phyloP scores from a whole-genome alignment of 2,113 vertebrate genomes.

The Crotalus tigris region DNA sequence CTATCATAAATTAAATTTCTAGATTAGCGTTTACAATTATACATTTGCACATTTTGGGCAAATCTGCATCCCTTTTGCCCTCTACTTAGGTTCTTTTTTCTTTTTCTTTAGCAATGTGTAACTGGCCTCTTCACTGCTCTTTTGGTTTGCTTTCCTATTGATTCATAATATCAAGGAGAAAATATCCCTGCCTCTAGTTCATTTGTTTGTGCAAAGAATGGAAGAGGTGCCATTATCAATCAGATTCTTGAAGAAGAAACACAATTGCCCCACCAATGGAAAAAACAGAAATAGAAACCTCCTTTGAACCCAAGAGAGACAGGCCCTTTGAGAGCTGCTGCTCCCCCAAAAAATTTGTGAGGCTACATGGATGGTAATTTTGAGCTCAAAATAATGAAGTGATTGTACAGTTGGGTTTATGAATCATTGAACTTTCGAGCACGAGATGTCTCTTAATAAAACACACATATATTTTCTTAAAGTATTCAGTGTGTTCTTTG shows the following conservation, averaged over 20 bases:
- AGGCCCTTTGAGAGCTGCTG: background rate
- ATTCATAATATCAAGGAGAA: background rate
- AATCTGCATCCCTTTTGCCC: background rate
- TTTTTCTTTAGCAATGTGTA: background rate
- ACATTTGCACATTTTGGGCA: background rate
- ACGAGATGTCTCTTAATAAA: slow-evolving; percentile 12
- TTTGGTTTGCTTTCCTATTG: background rate
- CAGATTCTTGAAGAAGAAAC: background rate
- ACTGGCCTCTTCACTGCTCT: background rate
- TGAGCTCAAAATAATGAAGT: slow-evolving; percentile 25
- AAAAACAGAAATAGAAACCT: background rate
- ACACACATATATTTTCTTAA: slow-evolving; percentile 14
- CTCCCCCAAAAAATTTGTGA: background rate
- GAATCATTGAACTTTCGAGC: slow-evolving; percentile 16
- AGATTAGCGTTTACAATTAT: background rate
- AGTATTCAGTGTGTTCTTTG: background rate
- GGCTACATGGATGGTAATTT: background rate
- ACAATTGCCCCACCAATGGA: background rate
- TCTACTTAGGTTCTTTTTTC: background rate
- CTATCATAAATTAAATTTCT: background rate
- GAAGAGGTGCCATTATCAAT: background rate
- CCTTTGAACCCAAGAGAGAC: background rate
- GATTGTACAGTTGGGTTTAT: slow-evolving; percentile 11
- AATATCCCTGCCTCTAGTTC: background rate
- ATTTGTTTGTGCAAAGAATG: background rate